Percentiles rank a stretch among this genome's conserved stretches.
Conservation (phyloP, 1,140 invertebrate genomes). For the Drosophila funebris region DNA sequence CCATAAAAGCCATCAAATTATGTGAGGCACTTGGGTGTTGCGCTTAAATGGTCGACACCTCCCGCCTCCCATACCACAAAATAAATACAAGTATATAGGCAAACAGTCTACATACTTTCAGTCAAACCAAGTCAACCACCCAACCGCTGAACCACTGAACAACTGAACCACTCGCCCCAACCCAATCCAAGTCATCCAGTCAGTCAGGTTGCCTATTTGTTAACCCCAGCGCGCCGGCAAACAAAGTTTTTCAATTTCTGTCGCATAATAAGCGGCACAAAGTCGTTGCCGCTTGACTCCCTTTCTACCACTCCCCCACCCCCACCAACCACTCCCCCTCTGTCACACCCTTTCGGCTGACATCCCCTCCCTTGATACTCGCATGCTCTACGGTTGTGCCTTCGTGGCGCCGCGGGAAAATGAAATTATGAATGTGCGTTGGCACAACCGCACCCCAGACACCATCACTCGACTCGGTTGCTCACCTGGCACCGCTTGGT, state of each 20-base stretch:
- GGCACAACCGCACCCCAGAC: slow-evolving; percentile 74
- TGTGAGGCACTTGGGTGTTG: slow-evolving; percentile 71
- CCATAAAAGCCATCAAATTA: slow-evolving; percentile 80
- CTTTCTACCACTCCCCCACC: background rate
- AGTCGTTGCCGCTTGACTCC: slow-evolving; percentile 15
- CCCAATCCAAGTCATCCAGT: slow-evolving; percentile 3
- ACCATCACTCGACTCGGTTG: slow-evolving; percentile 24
- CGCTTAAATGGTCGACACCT: slow-evolving; percentile 43
- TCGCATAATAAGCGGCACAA: slow-evolving; percentile 77
- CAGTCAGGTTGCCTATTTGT: slow-evolving; percentile 65
- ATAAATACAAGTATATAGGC: background rate
- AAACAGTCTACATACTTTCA: background rate
- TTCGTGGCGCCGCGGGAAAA: slow-evolving; percentile 54
- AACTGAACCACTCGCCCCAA: background rate
- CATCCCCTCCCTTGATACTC: background rate
- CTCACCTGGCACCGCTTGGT: slow-evolving; percentile 41
- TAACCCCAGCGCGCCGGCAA: slow-evolving; percentile 76
- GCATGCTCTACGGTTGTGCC: background rate
- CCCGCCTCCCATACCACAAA: background rate
- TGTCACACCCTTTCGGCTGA: background rate
- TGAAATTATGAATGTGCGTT: slow-evolving; percentile 81
- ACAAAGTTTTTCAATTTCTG: slow-evolving; percentile 82
- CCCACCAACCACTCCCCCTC: no score
- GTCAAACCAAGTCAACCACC: background rate
- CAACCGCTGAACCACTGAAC: background rate